Base-by-base conservation (phyloP, 1,140 invertebrate species). In the Leucophenga varia region DNA sequence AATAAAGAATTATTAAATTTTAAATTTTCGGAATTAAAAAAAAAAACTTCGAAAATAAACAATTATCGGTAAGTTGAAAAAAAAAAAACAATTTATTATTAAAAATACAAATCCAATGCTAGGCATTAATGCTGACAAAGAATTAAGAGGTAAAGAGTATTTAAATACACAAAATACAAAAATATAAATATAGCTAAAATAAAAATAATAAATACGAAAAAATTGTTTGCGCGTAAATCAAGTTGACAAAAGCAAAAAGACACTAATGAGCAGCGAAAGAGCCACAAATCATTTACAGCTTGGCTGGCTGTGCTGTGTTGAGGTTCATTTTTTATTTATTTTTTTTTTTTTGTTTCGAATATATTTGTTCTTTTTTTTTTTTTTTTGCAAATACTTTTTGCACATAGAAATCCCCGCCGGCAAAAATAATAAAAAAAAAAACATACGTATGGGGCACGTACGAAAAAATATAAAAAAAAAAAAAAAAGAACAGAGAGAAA, bases 251-350 rank as follows among this genome's bases (percentile, higher is more conserved):
- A 61, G 52, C 31, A 65, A 65, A 65, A 59, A 43, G 63, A 36
- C 63, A 63, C 59, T 65, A 65, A 65, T 65, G 63, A 65, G 63
- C 61, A 57, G 47, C 50, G 59, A n/a, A n/a, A n/a, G 41, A 52
- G 63, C 59, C 59, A 59, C 59, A 65, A 65, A 65, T 65, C 63
- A 65, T 65, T 65, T 65, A 59, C 59, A 49, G 67, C n/a, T 67
- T 67, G 64, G 59, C 56, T 58, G 45, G 32, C 43, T 37, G 47
- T 54, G 51, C 37, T 49, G 22, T 25, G 22, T 5, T 10, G 22
- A 5, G 22, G 22, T 50, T 48, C 54, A 34, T 48, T 36, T 30
- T 18, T 31, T 18, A 13, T 17, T 38, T 32, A 44, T 39, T 47
- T 45, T 36, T 44, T 47, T 19, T 59, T 60, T 61, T 65, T 59